phyloP scores from a whole-genome alignment of 2,888 invertebrate genomes.

The Oithona nana region DNA sequence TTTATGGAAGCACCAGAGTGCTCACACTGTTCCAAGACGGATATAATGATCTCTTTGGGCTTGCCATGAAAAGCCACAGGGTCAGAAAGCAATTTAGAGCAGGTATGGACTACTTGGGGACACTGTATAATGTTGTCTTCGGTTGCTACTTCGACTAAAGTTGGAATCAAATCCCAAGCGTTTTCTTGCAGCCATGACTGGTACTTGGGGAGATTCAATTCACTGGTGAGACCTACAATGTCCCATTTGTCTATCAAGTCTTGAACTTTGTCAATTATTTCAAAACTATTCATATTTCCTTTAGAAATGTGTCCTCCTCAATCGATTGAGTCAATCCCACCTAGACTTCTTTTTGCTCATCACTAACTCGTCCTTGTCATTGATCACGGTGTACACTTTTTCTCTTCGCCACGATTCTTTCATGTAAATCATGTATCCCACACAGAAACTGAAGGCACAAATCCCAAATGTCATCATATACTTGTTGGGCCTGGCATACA shows the following conservation, averaged over 20 bases:
- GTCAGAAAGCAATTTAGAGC: background rate
- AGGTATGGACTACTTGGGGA: background rate
- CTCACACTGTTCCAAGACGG: background rate
- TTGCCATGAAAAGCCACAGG: background rate
- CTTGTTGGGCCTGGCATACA: constrained; percentile 76
- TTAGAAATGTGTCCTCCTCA: too few relatives aligned
- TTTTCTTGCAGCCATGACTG: background rate
- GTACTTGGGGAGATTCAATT: background rate
- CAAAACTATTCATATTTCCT: constrained; percentile 19
- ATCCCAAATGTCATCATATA: constrained; percentile 62
- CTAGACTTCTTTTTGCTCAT: constrained; percentile 25
- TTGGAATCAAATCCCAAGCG: background rate
- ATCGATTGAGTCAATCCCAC: too few relatives aligned
- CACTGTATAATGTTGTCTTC: background rate
- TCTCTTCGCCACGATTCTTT: constrained; percentile 53
- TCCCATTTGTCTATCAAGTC: background rate
- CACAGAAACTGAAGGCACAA: constrained; percentile 48
- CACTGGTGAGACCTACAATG: background rate
- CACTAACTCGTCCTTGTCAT: constrained; percentile 42
- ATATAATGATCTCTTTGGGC: background rate
- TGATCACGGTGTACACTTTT: constrained; percentile 59
- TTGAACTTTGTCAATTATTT: background rate
- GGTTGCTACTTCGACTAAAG: background rate
- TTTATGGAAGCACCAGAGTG: background rate
- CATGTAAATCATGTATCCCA: constrained; percentile 70